Conservation (phyloP, 2,113 vertebrate genomes). For the Panthera tigris region DNA sequence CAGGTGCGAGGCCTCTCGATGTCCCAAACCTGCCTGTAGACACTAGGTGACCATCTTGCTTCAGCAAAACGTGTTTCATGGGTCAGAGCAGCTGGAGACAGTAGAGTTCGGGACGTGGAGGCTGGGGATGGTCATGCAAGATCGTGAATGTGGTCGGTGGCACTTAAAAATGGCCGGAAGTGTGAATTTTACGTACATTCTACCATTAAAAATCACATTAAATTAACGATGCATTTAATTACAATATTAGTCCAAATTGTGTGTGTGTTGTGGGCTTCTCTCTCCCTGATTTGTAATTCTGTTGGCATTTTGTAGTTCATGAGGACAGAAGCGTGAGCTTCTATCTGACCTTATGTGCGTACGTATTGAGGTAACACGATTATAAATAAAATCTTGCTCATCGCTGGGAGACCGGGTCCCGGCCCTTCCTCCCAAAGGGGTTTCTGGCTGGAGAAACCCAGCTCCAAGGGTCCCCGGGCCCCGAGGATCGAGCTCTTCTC, state of each 20-base stretch:
- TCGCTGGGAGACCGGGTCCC: not conserved
- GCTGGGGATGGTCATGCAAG: fast-evolving
- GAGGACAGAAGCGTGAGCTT: fast-evolving
- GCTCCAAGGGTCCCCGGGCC: not conserved
- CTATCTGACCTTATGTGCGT: fast-evolving
- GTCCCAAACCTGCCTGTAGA: not conserved
- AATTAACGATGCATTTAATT: not conserved
- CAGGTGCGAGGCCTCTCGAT: fast-evolving
- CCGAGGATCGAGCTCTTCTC: fast-evolving
- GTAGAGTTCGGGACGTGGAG: fast-evolving
- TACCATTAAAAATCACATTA: not conserved
- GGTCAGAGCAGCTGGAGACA: too few relatives aligned
- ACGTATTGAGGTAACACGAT: not conserved
- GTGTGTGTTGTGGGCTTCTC: not conserved
- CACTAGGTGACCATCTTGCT: fast-evolving
- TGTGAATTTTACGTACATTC: fast-evolving
- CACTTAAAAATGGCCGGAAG: not conserved
- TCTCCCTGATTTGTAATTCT: not conserved
- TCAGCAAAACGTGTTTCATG: fast-evolving
- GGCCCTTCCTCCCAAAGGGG: not conserved
- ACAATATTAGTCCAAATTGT: not conserved
- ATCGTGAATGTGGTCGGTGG: fast-evolving
- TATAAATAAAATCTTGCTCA: not conserved
- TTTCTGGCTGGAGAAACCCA: fast-evolving
- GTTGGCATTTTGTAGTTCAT: not conserved